Percentiles rank a stretch among this genome's conserved stretches.
These are phyloP conservation scores for Sinonovacula constricta DNA, from an alignment of 1,140 invertebrate species.

Conservation along the genomic window DNA sequence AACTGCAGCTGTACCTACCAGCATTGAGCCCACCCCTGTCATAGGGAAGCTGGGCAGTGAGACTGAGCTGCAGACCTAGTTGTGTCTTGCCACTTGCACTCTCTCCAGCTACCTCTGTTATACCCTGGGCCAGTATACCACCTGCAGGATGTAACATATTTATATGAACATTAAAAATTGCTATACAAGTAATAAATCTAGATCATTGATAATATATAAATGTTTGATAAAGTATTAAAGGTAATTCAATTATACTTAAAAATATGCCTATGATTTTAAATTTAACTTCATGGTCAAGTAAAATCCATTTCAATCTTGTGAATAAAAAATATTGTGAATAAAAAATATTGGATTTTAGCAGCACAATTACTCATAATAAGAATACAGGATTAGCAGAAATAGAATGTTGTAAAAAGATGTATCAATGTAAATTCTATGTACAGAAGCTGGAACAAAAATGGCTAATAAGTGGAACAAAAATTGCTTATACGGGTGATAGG, in stretches of 20 bases:
- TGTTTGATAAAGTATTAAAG: background rate
- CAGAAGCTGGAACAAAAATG: no score
- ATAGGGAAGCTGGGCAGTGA: slow-evolving; percentile 82
- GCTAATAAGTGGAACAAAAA: no score
- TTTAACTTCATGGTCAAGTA: no score
- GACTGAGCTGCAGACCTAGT: slow-evolving; percentile 86
- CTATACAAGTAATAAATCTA: background rate
- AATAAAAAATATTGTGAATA: no score
- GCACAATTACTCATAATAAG: no score
- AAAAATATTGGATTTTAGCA: no score
- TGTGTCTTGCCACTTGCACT: slow-evolving; percentile 92
- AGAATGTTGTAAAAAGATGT: no score
- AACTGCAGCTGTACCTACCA: no score
- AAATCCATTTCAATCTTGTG: no score
- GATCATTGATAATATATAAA: background rate
- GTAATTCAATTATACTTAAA: background rate
- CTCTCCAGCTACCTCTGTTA: slow-evolving; percentile 91
- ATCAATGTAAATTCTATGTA: no score
- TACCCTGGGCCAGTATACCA: slow-evolving; percentile 85
- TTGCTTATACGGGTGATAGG: no score
- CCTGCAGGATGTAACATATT: slow-evolving; percentile 81
- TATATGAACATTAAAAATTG: background rate
- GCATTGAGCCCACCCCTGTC: slow-evolving; percentile 78
- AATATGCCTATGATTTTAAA: background rate
- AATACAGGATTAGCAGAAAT: no score